Evolutionary conservation across 2,888 invertebrate genomes (phyloP).

Genomic region (Diplolepis rosae): DNA sequence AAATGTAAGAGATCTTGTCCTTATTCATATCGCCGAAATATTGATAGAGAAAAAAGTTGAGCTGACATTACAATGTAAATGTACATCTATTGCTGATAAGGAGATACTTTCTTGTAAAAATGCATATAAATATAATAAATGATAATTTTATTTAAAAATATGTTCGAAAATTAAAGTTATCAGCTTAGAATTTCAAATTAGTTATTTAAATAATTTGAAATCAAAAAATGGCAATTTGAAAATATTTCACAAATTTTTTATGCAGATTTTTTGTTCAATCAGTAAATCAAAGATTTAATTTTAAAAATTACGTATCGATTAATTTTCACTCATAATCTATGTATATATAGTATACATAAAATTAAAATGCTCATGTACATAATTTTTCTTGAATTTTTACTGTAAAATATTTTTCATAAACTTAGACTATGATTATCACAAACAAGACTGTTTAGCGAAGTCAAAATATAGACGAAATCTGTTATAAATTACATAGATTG

Average conservation of each 20-base stretch:
- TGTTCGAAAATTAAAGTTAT: no score
- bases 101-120: no score
- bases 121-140: no score
- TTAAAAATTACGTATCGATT: constrained; percentile 9
- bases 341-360: no score
- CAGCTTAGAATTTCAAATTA: no score
- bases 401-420: constrained; percentile 31
- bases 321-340: constrained; percentile 23
- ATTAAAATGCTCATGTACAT: constrained; percentile 28
- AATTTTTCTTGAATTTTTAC: constrained; percentile 31
- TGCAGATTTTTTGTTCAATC: not conserved
- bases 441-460: constrained; percentile 29
- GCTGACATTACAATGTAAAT: not conserved
- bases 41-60: not conserved
- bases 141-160: no score
- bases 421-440: constrained; percentile 25
- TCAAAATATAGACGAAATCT: constrained; percentile 15
- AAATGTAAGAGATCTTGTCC: not conserved
- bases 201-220: no score
- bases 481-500: not conserved
- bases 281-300: not conserved
- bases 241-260: no score
- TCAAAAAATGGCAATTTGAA: no score
- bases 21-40: not conserved
- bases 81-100: no score